These are phyloP conservation scores for Rhyacophila evoluta DNA, from an alignment of 2,888 invertebrate species.

Conservation along the genomic window DNA sequence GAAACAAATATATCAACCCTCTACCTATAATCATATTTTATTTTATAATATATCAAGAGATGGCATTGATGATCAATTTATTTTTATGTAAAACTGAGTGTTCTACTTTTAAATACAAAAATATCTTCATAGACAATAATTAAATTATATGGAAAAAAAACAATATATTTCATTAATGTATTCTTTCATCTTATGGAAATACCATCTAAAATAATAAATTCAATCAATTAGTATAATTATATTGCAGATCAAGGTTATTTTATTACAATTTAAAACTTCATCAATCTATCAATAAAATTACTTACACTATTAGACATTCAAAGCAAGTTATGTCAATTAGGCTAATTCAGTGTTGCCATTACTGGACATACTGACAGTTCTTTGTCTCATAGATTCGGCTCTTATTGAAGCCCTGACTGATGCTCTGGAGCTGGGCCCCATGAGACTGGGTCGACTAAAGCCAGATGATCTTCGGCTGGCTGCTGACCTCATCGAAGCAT, in stretches of 20 bases:
- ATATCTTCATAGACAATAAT: too few species aligned
- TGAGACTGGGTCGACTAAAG: constrained; percentile 60
- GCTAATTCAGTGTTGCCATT: constrained; percentile 10
- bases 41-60: too few species aligned
- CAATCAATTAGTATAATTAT: background rate
- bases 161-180: background rate
- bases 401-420: constrained; percentile 62
- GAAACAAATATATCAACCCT: too few species aligned
- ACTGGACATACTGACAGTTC: constrained; percentile 42
- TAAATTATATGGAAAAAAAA: too few species aligned
- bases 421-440: constrained; percentile 59
- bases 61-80: too few species aligned
- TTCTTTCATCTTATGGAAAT: background rate
- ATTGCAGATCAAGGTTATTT: background rate
- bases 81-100: too few species aligned
- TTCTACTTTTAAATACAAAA: too few species aligned
- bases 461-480: constrained; percentile 57
- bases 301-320: background rate
- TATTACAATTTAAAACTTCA: background rate
- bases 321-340: background rate
- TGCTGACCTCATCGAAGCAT: constrained; percentile 55
- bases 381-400: constrained; percentile 54
- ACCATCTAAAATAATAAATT: background rate
- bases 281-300: background rate
- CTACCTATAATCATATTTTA: too few species aligned